Evolutionary conservation across 2,888 invertebrate genomes (phyloP).

Genomic region (Gisinianus flammeolus): DNA sequence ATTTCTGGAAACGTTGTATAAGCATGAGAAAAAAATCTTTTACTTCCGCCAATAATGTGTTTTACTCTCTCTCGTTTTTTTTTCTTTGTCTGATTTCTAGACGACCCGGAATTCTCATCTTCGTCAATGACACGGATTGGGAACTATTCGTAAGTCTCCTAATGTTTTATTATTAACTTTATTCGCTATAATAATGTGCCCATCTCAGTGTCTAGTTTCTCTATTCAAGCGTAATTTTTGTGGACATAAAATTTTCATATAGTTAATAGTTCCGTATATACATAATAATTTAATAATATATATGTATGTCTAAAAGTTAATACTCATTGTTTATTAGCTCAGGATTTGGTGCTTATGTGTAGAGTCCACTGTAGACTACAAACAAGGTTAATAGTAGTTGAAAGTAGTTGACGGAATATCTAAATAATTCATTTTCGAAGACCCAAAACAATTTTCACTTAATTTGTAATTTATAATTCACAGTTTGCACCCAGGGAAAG

Average conservation of each 20-base stretch:
- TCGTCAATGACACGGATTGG: constrained; percentile 96
- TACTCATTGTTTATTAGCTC: no score
- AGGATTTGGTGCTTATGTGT: no score
- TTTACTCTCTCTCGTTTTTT: not conserved
- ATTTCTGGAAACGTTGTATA: not conserved
- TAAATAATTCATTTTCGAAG: no score
- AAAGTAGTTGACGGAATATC: no score
- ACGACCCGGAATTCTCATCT: constrained; percentile 89
- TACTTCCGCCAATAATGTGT: constrained; percentile 23
- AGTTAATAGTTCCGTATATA: not conserved
- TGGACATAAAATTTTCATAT: no score
- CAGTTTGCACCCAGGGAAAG: no score
- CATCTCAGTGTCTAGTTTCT: not conserved
- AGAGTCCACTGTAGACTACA: no score
- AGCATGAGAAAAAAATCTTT: constrained; percentile 9
- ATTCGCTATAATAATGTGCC: not conserved
- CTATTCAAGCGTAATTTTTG: no score
- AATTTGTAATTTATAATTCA: no score
- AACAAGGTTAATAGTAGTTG: no score
- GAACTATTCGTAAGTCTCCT: constrained; percentile 79
- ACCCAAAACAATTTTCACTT: no score
- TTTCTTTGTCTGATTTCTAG: constrained; percentile 59
- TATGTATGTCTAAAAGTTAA: not conserved
- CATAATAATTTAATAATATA: not conserved
- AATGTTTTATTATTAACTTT: constrained; percentile 5